Percentiles rank a stretch among this genome's conserved stretches.
Conservation (phyloP, 2,113 vertebrate species). For the Laticauda colubrina region DNA sequence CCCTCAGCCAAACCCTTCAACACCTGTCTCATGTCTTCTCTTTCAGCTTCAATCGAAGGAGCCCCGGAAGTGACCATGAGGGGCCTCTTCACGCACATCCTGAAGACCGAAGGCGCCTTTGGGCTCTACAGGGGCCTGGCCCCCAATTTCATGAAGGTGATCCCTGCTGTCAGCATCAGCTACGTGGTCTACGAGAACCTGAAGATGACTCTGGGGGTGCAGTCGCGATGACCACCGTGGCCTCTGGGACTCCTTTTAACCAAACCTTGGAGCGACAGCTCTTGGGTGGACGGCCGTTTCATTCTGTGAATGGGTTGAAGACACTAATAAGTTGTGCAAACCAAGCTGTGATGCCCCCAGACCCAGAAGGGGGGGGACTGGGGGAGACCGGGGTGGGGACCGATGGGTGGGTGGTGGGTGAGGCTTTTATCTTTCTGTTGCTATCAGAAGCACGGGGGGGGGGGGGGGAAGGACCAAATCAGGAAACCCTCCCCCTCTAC, state of each 20-base stretch:
- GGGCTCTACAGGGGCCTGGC: slow-evolving; percentile 95
- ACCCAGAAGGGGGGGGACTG: not conserved
- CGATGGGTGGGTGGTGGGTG: not conserved
- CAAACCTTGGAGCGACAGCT: slow-evolving; percentile 52
- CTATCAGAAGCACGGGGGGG: not conserved
- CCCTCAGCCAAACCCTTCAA: no score
- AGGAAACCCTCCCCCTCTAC: not conserved
- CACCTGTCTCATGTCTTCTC: not conserved
- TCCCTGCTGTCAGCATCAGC: slow-evolving; percentile 97
- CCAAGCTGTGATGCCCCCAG: slow-evolving; percentile 71
- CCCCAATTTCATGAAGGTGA: slow-evolving; percentile 98
- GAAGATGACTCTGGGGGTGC: slow-evolving; percentile 87
- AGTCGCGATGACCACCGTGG: slow-evolving; percentile 79
- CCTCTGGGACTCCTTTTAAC: slow-evolving; percentile 35
- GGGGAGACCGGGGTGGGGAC: slow-evolving; percentile 1
- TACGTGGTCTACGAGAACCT: slow-evolving; percentile 96
- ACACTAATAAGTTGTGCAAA: slow-evolving; percentile 71
- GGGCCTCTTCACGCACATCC: slow-evolving; percentile 88
- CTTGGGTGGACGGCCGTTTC: slow-evolving; percentile 70
- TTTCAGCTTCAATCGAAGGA: slow-evolving; percentile 80
- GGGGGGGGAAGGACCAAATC: slow-evolving; percentile 4
- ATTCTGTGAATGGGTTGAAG: slow-evolving; percentile 92
- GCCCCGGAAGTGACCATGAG: slow-evolving; percentile 87
- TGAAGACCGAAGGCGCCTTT: slow-evolving; percentile 84
- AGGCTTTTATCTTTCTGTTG: slow-evolving; percentile 50